Base-by-base conservation (phyloP, 2,888 invertebrate species). In the Polietes domitor region DNA sequence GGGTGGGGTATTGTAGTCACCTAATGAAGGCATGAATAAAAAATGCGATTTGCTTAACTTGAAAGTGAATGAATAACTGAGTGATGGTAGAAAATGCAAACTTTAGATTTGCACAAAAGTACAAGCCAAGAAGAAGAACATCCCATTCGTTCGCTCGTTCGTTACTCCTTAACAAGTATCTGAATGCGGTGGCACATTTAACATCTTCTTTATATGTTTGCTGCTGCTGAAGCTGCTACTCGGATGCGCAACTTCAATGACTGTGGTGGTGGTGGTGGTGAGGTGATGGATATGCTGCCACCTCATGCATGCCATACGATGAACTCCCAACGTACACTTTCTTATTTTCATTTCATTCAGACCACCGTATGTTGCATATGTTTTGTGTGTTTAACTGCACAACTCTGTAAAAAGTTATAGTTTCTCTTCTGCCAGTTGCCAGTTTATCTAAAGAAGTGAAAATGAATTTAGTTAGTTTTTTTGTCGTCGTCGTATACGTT, bases 1-100 rank as follows among this genome's bases (percentile, higher is more conserved):
- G 17, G n/a, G n/a, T n/a, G n/a, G n/a, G 15, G 26, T 58, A 72
- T 76, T 82, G 58, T 72, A 70, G 73, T 83, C 70, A 55, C 77
- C 77, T 86, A 86, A 84, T 86, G 82, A 86, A 84, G 80, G 76
- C 80, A 82, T 84, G 77, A 79, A 86, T 86, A 86, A 82, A 74
- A 86, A 80, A 86, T 86, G 72, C 73, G 80, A 84, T 82, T 83
- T 83, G 71, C 80, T 77, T 61, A 83, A 73, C 47, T 65, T 71
- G 58, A 72, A 79, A 10, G 74, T 71, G 74, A n/a, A 72, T 81
- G 77, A 68, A 28, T 47, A 47, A 53, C 32, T 65, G 37, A 65
- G 17, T 24, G 53, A 26, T 12, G 63, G 26, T 41, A 21, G 15
- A 71, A 32, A 58, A 37, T 72, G 17, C 50, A 53, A 28, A 73